phyloP scores from a whole-genome alignment of 2,113 vertebrate species.

The Parotia lawesii region DNA sequence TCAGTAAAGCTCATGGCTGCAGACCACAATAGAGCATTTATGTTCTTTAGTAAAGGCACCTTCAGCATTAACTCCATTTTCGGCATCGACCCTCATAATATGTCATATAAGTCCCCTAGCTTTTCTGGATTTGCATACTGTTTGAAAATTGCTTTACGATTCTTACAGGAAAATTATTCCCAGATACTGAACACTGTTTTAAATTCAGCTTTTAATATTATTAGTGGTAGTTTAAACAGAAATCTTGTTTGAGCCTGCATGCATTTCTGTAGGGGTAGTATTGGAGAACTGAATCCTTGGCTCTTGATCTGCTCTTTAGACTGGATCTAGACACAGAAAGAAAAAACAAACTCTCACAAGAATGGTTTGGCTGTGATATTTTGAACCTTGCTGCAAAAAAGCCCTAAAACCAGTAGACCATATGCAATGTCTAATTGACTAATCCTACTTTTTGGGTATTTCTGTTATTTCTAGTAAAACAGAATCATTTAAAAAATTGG shows the following conservation, averaged over 20 bases:
- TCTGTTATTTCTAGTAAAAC: conserved; percentile 35
- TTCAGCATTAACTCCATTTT: neutral
- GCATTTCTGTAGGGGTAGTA: neutral
- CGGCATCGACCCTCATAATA: neutral
- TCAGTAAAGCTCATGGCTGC: neutral
- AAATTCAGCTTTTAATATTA: neutral
- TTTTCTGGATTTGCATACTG: neutral
- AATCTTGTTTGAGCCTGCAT: neutral
- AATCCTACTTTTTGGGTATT: conserved; percentile 24
- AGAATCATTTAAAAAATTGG: conserved; percentile 8
- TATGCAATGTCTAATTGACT: conserved; percentile 18
- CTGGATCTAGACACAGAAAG: neutral
- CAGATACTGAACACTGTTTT: neutral
- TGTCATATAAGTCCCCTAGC: neutral
- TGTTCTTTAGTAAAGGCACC: neutral
- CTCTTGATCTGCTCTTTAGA: neutral
- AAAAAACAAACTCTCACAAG: neutral
- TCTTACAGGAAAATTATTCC: neutral
- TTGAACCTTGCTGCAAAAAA: neutral
- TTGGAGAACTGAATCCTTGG: neutral
- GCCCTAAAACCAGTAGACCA: neutral
- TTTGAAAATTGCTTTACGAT: neutral
- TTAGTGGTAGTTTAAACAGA: neutral
- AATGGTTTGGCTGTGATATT: neutral
- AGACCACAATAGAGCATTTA: neutral